Evolutionary conservation across 2,113 vertebrate genomes (phyloP).

Genomic region (Ictalurus punctatus): DNA sequence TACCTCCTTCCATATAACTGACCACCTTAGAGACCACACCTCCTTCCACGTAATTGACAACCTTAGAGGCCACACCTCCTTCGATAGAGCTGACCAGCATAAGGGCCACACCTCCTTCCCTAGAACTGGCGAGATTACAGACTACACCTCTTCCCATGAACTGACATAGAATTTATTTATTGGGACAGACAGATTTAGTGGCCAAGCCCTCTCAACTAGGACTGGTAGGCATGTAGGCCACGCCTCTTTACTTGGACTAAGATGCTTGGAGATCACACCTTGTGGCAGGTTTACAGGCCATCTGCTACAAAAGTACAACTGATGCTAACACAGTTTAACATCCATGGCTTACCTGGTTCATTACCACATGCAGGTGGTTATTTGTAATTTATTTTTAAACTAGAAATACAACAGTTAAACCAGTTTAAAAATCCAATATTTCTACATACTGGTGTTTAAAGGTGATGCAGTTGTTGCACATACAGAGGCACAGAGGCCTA

Average conservation of each 20-base stretch:
- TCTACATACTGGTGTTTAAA: background rate
- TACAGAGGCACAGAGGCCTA: conserved; percentile 52
- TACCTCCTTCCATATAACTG: background rate
- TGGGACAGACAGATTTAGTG: background rate
- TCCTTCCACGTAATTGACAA: background rate
- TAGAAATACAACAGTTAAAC: background rate
- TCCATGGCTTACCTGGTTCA: background rate
- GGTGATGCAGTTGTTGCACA: background rate
- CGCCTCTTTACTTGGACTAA: background rate
- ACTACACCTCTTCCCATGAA: background rate
- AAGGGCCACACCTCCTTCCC: background rate
- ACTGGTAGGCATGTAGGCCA: background rate
- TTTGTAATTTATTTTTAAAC: background rate
- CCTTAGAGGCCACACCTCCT: background rate
- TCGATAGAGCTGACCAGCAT: background rate
- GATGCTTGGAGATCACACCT: background rate
- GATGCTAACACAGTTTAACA: background rate
- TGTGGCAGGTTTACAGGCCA: background rate
- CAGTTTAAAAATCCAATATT: no score
- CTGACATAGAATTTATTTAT: background rate
- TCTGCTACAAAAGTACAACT: background rate
- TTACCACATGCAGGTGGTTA: background rate
- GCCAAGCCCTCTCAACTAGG: no score
- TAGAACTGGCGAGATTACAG: background rate
- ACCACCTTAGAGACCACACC: background rate